These are phyloP conservation scores for Myioborus melanocephalus DNA, from an alignment of 2,797 vertebrate species.

Conservation along the genomic window DNA sequence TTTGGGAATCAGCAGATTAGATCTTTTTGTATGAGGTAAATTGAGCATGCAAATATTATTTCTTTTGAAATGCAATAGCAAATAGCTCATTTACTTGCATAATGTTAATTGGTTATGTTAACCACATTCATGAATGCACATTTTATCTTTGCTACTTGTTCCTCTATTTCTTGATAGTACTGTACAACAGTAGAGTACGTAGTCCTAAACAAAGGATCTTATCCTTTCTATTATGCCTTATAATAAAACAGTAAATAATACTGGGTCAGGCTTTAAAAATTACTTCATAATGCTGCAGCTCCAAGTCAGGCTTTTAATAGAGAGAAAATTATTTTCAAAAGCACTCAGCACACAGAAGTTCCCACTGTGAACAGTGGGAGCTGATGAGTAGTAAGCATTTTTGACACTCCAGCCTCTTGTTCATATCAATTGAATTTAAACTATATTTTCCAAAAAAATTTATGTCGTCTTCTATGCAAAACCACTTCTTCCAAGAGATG, in stretches of 20 bases:
- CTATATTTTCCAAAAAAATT: not conserved
- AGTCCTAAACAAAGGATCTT: not conserved
- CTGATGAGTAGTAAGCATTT: not conserved
- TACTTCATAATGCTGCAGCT: not conserved
- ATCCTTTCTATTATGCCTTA: not conserved
- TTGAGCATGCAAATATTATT: slow-evolving; percentile 16
- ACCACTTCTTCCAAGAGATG: not conserved
- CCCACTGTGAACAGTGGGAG: not conserved
- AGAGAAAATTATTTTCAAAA: not conserved
- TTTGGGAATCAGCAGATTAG: not conserved
- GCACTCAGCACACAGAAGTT: not conserved
- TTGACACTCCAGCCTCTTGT: not conserved
- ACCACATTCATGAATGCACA: not conserved
- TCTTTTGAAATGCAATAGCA: slow-evolving; percentile 22
- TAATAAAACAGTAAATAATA: not conserved
- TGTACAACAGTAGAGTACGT: not conserved
- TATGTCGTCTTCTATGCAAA: not conserved
- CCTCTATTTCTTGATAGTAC: not conserved
- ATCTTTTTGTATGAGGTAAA: not conserved
- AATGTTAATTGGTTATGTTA: slow-evolving; percentile 35
- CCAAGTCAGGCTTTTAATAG: not conserved
- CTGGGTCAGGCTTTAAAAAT: not conserved
- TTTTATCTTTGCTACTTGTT: slow-evolving; percentile 1
- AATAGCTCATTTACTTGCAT: slow-evolving; percentile 13
- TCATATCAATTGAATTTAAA: not conserved